Evolutionary conservation across 2,888 invertebrate species (phyloP).

Genomic region (Brenthis daphne): DNA sequence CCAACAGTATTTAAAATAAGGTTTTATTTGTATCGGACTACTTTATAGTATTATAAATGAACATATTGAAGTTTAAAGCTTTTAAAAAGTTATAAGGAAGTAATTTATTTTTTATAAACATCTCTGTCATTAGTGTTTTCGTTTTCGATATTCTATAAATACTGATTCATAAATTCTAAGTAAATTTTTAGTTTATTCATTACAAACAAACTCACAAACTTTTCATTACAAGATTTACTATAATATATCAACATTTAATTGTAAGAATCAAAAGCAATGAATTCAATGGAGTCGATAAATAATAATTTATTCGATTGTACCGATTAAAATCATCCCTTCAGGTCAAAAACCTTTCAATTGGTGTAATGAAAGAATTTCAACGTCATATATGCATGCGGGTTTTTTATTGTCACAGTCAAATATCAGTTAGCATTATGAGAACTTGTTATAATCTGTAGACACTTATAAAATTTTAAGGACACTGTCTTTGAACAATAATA

Average conservation of each 20-base stretch:
- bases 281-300: constrained; percentile 42
- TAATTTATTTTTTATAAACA: no score
- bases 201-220: no score
- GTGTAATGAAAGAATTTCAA: constrained; percentile 64
- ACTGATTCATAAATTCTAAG: no score
- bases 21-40: background rate
- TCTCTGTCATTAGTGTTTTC: no score
- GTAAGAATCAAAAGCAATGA: constrained; percentile 20
- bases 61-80: no score
- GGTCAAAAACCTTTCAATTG: constrained; percentile 71
- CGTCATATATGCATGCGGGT: constrained; percentile 66
- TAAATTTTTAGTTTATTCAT: no score
- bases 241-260: background rate
- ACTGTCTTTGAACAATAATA: no score
- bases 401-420: constrained; percentile 46
- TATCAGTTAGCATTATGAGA: constrained; percentile 18
- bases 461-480: background rate
- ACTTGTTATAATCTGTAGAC: constrained; percentile 13
- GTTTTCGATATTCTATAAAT: no score
- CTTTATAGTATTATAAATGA: background rate
- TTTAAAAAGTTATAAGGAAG: no score
- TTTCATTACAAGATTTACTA: no score
- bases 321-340: constrained; percentile 63
- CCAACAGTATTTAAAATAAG: constrained; percentile 1
- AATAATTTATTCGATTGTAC: constrained; percentile 48